Evolutionary conservation across 2,113 vertebrate species (phyloP), one percentile per base, ranked within the genome.

Genomic region (Rhea pennata): DNA sequence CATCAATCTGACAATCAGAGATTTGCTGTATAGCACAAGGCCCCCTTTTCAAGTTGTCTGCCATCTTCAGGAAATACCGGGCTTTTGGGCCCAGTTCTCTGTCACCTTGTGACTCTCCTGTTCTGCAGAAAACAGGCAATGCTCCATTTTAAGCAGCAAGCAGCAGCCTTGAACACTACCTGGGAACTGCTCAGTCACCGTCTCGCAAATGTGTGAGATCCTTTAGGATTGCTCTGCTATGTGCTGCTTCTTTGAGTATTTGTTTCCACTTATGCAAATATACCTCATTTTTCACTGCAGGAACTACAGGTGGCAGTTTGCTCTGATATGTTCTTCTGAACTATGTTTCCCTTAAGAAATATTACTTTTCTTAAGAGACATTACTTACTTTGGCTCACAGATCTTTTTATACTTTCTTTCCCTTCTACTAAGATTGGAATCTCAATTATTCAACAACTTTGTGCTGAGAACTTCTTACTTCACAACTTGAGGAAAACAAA

Each of bases 11-110:
- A 80, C 66, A 6, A 22, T 93, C 8, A 84, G 95, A 1, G 65
- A 93, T 86, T 91, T 67, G 5, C 29, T 95, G 15, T 90, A 56
- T 40, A 95, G 88, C 65, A 50, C 22, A 12, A 75, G 80, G 9
- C 93, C 97, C 40, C 96, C 96, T 21, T 96, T 97, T 51, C 94
- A 97, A 67, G 1, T 67, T 21, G 16, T 59, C 56, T 95, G 92
- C 50, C 91, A 78, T n/a, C 17, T 92, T 19, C 77, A 61, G 33
- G 84, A 58, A 94, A 88, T 15, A 48, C 75, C 11, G 46, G 44
- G 88, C 29, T 46, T 42, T 88, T 95, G 19, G 87, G 83, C 14
- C 23, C 13, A 0, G 0, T 33, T 64, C 31, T 87, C 17, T 95
- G 88, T 56, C 86, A 51, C 15, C 19, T 91, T 16, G 66, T 24